Evolutionary conservation across 2,888 invertebrate genomes (phyloP), one percentile per base, ranked within the genome.

Genomic region (Nemurella pictetii): DNA sequence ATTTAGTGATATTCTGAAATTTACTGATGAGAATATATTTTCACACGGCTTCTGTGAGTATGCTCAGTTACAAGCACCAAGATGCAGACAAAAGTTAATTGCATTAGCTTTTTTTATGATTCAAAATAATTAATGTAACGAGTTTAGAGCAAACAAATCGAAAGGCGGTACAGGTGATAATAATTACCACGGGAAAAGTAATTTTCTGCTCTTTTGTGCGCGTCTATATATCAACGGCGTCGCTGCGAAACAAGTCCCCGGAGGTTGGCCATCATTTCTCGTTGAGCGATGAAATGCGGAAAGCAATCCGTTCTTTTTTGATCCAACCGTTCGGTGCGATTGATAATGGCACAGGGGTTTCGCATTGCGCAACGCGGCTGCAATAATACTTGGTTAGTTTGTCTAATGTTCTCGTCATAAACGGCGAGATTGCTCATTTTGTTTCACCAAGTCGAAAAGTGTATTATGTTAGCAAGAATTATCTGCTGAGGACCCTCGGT

Each of bases 391-490:
- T 1, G 55, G 32, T 32, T 55, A 20, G 55, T 55, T 55, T 55
- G 9, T 55, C 55, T 2, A 55, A 55, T 55, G 55, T 2, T 55
- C 55, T 20, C 20, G 55, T 55, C 15, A 3, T 20, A 55, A 12
- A 55, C 74, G 20, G 74, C 74, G 27, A 75, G 26, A 2, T 9
- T 27, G 75, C 26, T 75, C 75, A 75, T 26, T 75, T 75, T 75
- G 75, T 75, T 75, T 3, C 75, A 2, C 15, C 28, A 75, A 28
- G 75, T 75, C 75, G 75, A 28, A 75, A 75, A 75, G 75, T 75
- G 26, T 75, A 75, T 75, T 75, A 75, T 75, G 75, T 75, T 12
- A 26, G 75, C 75, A 75, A 75, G 75, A 75, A 80, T 80, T 35
- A 80, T 35, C 80, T 36, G 20, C 80, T 36, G 32, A 80, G 80